Evolutionary conservation across 2,113 vertebrate genomes (phyloP).

Genomic region (Labrus mixtus): DNA sequence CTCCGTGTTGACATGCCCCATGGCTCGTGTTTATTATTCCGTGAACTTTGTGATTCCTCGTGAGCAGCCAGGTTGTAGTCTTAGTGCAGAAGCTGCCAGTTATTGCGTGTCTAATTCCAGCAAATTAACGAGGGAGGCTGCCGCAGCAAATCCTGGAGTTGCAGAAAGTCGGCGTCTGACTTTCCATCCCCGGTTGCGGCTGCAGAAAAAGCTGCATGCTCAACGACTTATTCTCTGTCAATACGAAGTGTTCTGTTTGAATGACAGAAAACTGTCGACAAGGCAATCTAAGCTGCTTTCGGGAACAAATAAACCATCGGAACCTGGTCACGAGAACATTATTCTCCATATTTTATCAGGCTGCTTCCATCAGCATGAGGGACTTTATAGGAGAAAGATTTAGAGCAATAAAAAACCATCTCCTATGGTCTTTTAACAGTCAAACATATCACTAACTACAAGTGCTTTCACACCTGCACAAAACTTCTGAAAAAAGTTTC

Average conservation of each 20-base stretch:
- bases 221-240: conserved; percentile 12
- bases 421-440: too few relatives aligned
- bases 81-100: conserved; percentile 67
- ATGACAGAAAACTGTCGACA: conserved; percentile 40
- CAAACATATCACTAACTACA: too few relatives aligned
- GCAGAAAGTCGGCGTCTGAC: conserved; percentile 15
- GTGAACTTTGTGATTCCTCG: conserved; percentile 77
- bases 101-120: conserved; percentile 60
- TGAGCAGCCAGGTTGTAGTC: conserved; percentile 58
- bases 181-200: conserved; percentile 3
- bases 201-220: conserved; percentile 40
- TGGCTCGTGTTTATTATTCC: conserved; percentile 75
- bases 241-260: conserved; percentile 16
- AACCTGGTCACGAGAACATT: background rate
- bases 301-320: background rate
- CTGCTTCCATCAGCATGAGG: background rate
- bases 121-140: conserved; percentile 34
- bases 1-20: conserved; percentile 73
- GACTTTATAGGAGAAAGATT: too few relatives aligned
- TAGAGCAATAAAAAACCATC: too few relatives aligned
- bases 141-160: background rate
- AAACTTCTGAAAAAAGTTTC: too few relatives aligned
- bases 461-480: too few relatives aligned
- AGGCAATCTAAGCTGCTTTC: background rate
- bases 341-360: background rate